Evolutionary conservation across 2,797 vertebrate genomes (phyloP), one percentile per base, ranked within the genome.

Genomic region (Falco rusticolus): DNA sequence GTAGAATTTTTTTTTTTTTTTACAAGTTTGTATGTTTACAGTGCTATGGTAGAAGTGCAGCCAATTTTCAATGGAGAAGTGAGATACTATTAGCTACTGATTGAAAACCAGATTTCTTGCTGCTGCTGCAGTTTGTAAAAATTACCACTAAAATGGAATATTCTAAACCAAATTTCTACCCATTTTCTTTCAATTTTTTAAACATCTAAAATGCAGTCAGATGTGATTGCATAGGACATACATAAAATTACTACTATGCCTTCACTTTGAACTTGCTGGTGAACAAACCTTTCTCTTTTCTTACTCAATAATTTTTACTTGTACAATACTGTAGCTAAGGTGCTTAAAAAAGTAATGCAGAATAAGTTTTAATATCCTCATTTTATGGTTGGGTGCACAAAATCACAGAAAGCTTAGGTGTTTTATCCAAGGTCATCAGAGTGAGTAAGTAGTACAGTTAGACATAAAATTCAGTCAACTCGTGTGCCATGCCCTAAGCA

Each of bases 311-410:
- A 57, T 87, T 57, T 93, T 81, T 57, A 75, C 47, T 90, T 22
- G 31, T 13, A 12, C 10, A 41, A 8, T 48, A 31, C 33, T 81
- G 7, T 59, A 54, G 76, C 77, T 72, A n/a, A 66, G 43, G 47
- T 76, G 43, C 65, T 88, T 39, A 79, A 48, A 68, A 93, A 80
- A 22, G 43, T 86, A 48, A 66, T 69, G n/a, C 45, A 88, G 77
- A 92, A 45, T 84, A 91, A 87, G 28, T 33, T 84, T 90, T 94
- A 76, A 86, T 91, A 57, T 91, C 83, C 79, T 94, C 65, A 86
- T 95, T 95, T 94, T 96, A 84, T 70, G 75, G 54, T 0, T 88
- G 87, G 15, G 33, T 90, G 66, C 90, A 65, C 76, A 91, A 87
- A 94, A 72, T 81, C 76, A 77, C 28, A 66, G 74, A 45, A 95